Percentiles rank a stretch among this genome's conserved stretches.
phyloP scores from a whole-genome alignment of 2,888 invertebrate genomes.

The Apoderus coryli region DNA sequence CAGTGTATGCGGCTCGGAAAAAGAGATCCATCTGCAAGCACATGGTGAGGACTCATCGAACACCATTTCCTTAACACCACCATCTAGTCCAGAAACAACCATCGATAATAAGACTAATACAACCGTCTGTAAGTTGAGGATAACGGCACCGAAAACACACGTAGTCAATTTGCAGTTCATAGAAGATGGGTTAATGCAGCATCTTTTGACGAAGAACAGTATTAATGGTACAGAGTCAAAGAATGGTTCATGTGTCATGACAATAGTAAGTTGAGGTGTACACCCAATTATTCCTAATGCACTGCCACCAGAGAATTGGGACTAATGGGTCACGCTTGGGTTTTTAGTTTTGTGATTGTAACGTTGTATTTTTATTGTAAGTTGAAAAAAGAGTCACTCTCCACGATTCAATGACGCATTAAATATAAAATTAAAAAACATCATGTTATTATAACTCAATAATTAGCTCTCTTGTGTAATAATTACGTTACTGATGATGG shows the following conservation, averaged over 20 bases:
- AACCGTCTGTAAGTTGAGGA: constrained; percentile 19
- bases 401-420: too few species aligned
- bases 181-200: constrained; percentile 14
- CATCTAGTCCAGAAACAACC: too few species aligned
- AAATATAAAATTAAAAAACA: too few species aligned
- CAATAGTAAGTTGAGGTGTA: constrained; percentile 11
- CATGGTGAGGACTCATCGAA: constrained; percentile 20
- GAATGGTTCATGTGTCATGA: constrained; percentile 3
- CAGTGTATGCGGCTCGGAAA: constrained; percentile 20
- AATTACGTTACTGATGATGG: too few species aligned
- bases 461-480: too few species aligned
- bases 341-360: too few species aligned
- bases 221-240: background rate
- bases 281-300: too few species aligned
- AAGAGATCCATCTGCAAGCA: constrained; percentile 17
- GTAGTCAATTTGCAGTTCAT: constrained; percentile 24
- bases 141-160: constrained; percentile 25
- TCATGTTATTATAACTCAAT: too few species aligned
- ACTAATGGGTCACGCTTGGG: too few species aligned
- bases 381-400: too few species aligned
- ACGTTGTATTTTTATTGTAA: too few species aligned
- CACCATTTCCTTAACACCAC: constrained; percentile 19
- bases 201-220: background rate
- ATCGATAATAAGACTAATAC: constrained; percentile 1
- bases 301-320: too few species aligned